Base-by-base conservation (phyloP, 2,797 vertebrate species). In the Eidolon dupreanum region DNA sequence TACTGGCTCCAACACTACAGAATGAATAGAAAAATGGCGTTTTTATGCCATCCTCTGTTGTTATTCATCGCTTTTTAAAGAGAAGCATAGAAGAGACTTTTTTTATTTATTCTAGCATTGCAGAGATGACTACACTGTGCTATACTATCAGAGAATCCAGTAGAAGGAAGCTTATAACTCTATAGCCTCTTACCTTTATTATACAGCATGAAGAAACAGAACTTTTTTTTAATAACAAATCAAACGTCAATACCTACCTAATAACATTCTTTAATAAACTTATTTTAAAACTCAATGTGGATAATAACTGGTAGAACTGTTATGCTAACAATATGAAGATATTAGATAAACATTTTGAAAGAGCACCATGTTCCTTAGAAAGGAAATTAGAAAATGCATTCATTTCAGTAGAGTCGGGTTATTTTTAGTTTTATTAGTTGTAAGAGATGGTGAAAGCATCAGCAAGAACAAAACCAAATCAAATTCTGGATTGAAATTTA, bases 191-290 rank as follows among this genome's bases (percentile, higher is more conserved):
- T 98, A 98, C 93, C 53, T 97, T 94, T 97, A 94, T 74, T 94
- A 89, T 68, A 97, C 97, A 98, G 97, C 98, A 98, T 97, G 98
- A 98, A 94, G 94, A 97, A 97, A 98, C 92, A 93, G 96, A 97
- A 97, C 93, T 85, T 97, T 98, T 97, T 98, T 98, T 49, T 94
- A 95, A 93, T 93, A 22, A 97, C 95, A 97, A 96, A 97, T 96
- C 95, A 97, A 86, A 98, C 96, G 77, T 93, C 96, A 96, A 98
- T 98, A 98, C 86, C 97, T 97, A 98, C 97, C 97, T 98, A 77
- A 89, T 92, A 97, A 93, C 96, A 96, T 97, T 98, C 98, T 99
- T 98, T 99, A 99, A 99, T 99, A 99, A 99, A 99, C 98, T 98
- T 98, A 99, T 99, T 99, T 99, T 99, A 99, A 99, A 97, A 96